phyloP scores from a whole-genome alignment of 2,888 invertebrate species.

The Drosophila picticornis region DNA sequence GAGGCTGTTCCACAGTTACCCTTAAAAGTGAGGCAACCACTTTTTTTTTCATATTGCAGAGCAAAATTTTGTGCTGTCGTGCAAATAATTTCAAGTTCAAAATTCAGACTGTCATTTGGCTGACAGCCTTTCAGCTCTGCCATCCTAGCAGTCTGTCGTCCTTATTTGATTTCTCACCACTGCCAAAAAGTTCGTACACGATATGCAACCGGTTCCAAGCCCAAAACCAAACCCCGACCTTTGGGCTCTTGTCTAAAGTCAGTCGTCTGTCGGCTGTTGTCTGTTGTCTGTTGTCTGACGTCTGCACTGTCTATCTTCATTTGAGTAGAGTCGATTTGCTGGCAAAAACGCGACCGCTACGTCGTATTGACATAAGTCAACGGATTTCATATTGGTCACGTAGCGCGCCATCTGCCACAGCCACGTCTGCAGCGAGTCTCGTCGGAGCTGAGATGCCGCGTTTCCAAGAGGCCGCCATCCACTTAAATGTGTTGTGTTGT shows the following conservation, averaged over 20 bases:
- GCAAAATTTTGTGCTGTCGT: slow-evolving; percentile 56
- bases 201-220: slow-evolving; percentile 11
- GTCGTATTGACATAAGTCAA: slow-evolving; percentile 79
- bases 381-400: slow-evolving; percentile 81
- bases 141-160: slow-evolving; percentile 51
- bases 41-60: slow-evolving; percentile 15
- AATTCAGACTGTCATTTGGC: slow-evolving; percentile 59
- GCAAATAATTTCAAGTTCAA: slow-evolving; percentile 80
- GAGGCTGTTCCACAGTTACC: slow-evolving; percentile 42
- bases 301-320: slow-evolving; percentile 78
- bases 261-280: slow-evolving; percentile 1
- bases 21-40: slow-evolving; percentile 37
- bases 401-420: slow-evolving; percentile 61
- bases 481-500: slow-evolving; percentile 5
- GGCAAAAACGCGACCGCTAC: slow-evolving; percentile 68
- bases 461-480: slow-evolving; percentile 3
- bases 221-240: slow-evolving; percentile 6
- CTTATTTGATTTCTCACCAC: slow-evolving; percentile 75
- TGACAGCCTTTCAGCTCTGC: slow-evolving; percentile 27
- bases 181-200: slow-evolving; percentile 35
- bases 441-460: slow-evolving; percentile 8
- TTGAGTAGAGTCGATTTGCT: slow-evolving; percentile 76
- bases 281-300: slow-evolving; percentile 23
- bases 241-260: slow-evolving; percentile 14
- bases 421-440: slow-evolving; percentile 24